These are phyloP conservation scores for Lineus longissimus DNA, from an alignment of 1,140 invertebrate genomes.

Conservation along the genomic window DNA sequence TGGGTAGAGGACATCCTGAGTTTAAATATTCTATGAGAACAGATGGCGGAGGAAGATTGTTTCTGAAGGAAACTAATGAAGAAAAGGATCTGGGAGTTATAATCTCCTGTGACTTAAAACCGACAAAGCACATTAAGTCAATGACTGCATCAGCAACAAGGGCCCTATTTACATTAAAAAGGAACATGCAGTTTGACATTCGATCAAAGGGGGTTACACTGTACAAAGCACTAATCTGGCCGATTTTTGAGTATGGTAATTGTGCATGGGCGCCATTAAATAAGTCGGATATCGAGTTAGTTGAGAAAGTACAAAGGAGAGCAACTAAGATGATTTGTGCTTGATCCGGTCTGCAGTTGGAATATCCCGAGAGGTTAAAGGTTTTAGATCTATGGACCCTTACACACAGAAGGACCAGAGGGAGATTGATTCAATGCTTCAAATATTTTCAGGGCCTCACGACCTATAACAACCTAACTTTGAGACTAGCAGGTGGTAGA, in stretches of 20 bases:
- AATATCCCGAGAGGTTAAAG: no score
- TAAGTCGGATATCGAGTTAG: background rate
- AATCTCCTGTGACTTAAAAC: background rate
- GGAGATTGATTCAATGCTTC: no score
- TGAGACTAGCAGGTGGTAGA: no score
- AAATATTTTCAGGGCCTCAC: no score
- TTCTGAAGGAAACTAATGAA: background rate
- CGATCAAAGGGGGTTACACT: background rate
- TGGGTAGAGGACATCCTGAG: background rate
- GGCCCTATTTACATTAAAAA: background rate
- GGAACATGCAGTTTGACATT: background rate
- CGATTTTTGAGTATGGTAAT: background rate
- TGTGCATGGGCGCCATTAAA: background rate
- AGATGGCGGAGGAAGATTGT: background rate
- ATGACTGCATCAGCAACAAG: background rate
- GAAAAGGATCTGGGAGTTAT: background rate
- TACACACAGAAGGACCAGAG: no score
- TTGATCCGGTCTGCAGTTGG: no score
- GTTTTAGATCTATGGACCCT: no score
- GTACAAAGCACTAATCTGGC: background rate
- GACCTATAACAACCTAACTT: no score
- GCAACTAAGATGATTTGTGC: no score
- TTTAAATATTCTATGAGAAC: background rate
- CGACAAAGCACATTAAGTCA: background rate
- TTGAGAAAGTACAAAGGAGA: background rate